Conservation (phyloP, 2,113 vertebrate species). For the Microcebus griseorufus region DNA sequence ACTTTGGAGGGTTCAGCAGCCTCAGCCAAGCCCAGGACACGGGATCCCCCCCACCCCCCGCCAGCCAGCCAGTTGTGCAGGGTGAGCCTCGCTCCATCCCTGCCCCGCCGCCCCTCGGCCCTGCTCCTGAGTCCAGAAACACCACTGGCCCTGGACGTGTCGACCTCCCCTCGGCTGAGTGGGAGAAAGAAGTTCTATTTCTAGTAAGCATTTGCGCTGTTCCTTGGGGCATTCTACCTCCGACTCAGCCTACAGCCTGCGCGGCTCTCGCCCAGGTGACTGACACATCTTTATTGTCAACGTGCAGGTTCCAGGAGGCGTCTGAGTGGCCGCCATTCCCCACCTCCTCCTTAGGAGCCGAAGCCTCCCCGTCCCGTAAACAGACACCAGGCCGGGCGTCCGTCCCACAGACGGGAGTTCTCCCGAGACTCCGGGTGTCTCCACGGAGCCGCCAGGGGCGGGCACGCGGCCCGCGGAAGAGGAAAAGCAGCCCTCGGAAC, state of each 20-base stretch:
- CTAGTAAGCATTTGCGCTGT: fast-evolving
- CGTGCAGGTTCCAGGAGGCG: not conserved
- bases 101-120: fast-evolving
- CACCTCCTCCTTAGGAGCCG: not conserved
- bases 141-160: fast-evolving
- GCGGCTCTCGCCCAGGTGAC: not conserved
- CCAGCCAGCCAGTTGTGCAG: not conserved
- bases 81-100: not conserved
- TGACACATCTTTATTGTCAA: not conserved
- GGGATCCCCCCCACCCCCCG: no score
- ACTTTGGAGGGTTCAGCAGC: not conserved
- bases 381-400: not conserved
- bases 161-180: fast-evolving
- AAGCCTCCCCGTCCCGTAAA: not conserved
- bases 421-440: not conserved
- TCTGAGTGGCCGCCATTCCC: not conserved
- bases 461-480: not conserved
- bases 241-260: fast-evolving
- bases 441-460: not conserved
- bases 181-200: not conserved
- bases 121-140: not conserved
- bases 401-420: not conserved
- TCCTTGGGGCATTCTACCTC: not conserved
- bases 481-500: not conserved
- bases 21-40: not conserved